Evolutionary conservation across 2,113 vertebrate species (phyloP).

Genomic region (Crotalus horridus): DNA sequence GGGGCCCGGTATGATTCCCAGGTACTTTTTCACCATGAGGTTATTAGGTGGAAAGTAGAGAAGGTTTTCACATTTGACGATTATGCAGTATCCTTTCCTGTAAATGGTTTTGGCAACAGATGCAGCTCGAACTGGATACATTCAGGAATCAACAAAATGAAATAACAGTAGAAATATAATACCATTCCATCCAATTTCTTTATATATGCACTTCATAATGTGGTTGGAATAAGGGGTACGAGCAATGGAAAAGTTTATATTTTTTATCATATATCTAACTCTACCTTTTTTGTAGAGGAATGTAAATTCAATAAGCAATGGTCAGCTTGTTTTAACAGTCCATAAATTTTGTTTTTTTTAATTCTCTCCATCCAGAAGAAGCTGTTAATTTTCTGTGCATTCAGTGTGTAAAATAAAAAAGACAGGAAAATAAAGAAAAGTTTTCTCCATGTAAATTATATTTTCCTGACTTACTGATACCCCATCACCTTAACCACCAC

Average conservation of each 20-base stretch:
- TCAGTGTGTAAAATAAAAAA: conserved; percentile 42
- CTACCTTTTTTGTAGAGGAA: background rate
- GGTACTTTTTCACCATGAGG: background rate
- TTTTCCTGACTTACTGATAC: conserved; percentile 53
- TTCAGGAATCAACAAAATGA: background rate
- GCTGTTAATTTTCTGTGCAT: conserved; percentile 11
- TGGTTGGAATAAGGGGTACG: background rate
- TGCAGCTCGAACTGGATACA: background rate
- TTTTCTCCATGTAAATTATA: conserved; percentile 47
- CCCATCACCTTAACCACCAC: background rate
- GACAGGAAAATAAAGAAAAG: conserved; percentile 31
- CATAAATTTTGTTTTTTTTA: conserved; percentile 21
- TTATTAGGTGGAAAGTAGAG: background rate
- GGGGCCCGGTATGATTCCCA: background rate
- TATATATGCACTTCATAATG: background rate
- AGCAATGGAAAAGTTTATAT: background rate
- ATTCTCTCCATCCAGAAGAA: conserved; percentile 27
- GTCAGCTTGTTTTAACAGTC: background rate
- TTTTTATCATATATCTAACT: background rate
- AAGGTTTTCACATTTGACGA: background rate
- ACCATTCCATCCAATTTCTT: background rate
- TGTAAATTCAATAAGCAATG: conserved; percentile 9
- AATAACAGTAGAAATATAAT: background rate
- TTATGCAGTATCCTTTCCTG: background rate
- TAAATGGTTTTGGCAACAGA: background rate